Base-by-base conservation (phyloP, 2,888 invertebrate genomes). In the Anthrax anthrax region DNA sequence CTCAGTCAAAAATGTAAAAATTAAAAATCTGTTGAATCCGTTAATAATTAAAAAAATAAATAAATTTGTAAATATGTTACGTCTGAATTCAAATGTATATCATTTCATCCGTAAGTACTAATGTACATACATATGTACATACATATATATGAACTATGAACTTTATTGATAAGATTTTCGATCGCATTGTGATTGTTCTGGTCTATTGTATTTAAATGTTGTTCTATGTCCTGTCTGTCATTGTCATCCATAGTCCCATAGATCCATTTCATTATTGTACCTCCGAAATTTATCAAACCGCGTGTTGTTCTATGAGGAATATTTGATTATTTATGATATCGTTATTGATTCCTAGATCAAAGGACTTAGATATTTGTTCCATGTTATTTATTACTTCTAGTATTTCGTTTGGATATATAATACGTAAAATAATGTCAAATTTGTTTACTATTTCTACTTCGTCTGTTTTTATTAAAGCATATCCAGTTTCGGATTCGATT, bases 151-250 rank as follows among this genome's bases (percentile, higher is more conserved):
- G n/a, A n/a, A n/a, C n/a, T n/a, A n/a, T n/a, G n/a, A n/a, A n/a
- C n/a, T n/a, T n/a, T n/a, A n/a, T n/a, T n/a, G n/a, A n/a, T n/a
- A n/a, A n/a, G n/a, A 27, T 18, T 29, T 18, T 8, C n/a, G 13
- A 47, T 44, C 29, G 40, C 18, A 12, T 47, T 47, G 27, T 45
- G 47, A 37, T 34, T 46, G 17, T 50, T 44, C 36, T 37, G 8
- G 37, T 41, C 41, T 17, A n/a, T 16, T 18, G 12, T 32, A 10
- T 39, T 32, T 9, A 46, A 23, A 42, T 46, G 46, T 32, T 42
- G 23, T 18, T 42, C 42, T 34, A 46, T 46, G 9, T 46, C 13
- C 4, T 18, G 10, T 29, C 42, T 41, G 16, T 38, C 42, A 19
- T 42, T 16, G 4, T 46, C 37, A 16, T 46, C 42, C 46, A 46